phyloP scores from a whole-genome alignment of 2,797 vertebrate species.

The Trichosurus vulpecula region DNA sequence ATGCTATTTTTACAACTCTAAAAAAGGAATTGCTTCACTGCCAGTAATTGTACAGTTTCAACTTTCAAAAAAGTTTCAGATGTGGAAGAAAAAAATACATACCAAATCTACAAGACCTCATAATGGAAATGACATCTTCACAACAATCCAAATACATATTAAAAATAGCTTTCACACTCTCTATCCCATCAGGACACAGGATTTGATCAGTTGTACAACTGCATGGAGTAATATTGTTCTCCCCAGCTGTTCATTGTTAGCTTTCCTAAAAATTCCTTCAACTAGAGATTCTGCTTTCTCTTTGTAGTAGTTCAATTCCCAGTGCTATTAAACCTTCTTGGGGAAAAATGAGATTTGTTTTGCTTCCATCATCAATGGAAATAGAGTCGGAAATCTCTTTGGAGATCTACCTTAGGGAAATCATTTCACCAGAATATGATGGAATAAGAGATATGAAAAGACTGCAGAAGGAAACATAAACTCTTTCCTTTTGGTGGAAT shows the following conservation, averaged over 20 bases:
- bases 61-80: too few relatives aligned
- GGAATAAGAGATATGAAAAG: background rate
- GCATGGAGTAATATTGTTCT: background rate
- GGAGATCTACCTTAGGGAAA: background rate
- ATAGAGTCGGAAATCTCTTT: background rate
- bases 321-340: background rate
- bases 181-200: background rate
- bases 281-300: background rate
- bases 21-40: too few relatives aligned
- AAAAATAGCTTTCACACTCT: background rate
- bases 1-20: too few relatives aligned
- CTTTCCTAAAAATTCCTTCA: background rate
- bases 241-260: background rate
- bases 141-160: background rate
- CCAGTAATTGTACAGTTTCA: too few relatives aligned
- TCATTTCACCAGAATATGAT: background rate
- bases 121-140: background rate
- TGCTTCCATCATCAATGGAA: background rate
- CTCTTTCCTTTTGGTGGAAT: background rate
- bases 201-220: background rate
- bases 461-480: background rate
- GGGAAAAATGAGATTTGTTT: background rate
- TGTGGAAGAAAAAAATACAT: background rate
- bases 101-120: background rate
- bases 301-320: background rate